Conservation (phyloP, 2,113 vertebrate species). For the Gallinago media region DNA sequence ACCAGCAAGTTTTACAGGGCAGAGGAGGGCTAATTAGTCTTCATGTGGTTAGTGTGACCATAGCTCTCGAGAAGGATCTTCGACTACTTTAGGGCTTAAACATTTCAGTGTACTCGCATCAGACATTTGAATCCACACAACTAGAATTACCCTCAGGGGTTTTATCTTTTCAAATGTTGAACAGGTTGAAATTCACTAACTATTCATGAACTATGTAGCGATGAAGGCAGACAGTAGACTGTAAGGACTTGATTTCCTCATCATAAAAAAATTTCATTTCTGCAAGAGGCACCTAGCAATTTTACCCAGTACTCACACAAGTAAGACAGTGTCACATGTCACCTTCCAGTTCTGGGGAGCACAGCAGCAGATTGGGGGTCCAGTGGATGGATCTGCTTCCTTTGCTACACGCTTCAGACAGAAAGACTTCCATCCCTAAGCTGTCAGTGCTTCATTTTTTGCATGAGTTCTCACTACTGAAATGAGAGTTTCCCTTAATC, state of each 20-base stretch:
- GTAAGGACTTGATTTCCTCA: background rate
- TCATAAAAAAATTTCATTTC: background rate
- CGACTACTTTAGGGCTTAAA: background rate
- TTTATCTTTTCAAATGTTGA: background rate
- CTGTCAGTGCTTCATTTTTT: background rate
- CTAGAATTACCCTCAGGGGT: background rate
- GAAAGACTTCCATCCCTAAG: background rate
- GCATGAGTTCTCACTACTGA: background rate
- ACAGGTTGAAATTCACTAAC: background rate
- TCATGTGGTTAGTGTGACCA: rapidly evolving
- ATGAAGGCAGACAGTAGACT: background rate
- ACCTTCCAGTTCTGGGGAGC: background rate
- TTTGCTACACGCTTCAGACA: background rate
- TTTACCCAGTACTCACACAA: background rate
- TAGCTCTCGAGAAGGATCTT: background rate
- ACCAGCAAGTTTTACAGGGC: background rate
- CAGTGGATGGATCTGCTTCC: rapidly evolving
- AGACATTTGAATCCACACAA: background rate
- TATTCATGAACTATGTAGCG: background rate
- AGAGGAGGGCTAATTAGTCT: background rate
- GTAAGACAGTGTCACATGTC: background rate
- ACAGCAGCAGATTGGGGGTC: background rate
- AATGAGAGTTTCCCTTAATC: background rate
- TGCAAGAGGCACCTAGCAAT: background rate
- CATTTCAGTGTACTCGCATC: background rate